Conservation (phyloP, 1,140 invertebrate species). For the Caerostris darwini region DNA sequence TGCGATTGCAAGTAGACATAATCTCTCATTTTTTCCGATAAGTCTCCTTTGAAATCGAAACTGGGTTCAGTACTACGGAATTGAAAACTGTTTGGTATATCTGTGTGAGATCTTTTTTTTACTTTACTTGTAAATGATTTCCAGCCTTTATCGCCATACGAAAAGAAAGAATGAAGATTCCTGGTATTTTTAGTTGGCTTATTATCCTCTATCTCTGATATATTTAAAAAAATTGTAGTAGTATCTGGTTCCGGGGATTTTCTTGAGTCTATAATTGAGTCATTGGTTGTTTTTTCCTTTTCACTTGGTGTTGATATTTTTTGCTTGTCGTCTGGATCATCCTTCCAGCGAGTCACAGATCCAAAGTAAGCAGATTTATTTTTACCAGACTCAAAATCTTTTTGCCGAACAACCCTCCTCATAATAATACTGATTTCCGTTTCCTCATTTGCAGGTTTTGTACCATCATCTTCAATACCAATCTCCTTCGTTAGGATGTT, state of each 20-base stretch:
- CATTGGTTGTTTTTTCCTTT: not conserved
- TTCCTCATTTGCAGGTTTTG: not conserved
- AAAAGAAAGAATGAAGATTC: not conserved
- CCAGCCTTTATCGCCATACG: too few species aligned
- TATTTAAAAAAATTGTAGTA: not conserved
- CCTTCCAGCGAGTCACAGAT: not conserved
- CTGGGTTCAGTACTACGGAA: not conserved
- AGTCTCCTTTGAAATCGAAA: not conserved
- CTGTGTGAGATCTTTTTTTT: not conserved
- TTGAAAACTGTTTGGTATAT: not conserved
- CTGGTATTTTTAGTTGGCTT: not conserved
- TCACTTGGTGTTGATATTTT: not conserved
- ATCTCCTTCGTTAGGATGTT: not conserved
- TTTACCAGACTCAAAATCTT: not conserved
- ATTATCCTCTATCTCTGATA: not conserved
- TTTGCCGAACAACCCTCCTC: not conserved
- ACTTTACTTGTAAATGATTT: not conserved
- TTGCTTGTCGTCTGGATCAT: not conserved
- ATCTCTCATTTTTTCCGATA: not conserved
- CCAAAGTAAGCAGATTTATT: slow-evolving; percentile 5
- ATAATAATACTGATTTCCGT: slow-evolving; percentile 6
- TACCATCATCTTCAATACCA: not conserved
- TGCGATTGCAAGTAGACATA: not conserved
- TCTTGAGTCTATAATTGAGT: too few species aligned
- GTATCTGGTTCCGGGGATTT: too few species aligned